Conservation (phyloP, 30 jellyfish, hydroid and myxozoan species). For the Sanderia malayensis region DNA sequence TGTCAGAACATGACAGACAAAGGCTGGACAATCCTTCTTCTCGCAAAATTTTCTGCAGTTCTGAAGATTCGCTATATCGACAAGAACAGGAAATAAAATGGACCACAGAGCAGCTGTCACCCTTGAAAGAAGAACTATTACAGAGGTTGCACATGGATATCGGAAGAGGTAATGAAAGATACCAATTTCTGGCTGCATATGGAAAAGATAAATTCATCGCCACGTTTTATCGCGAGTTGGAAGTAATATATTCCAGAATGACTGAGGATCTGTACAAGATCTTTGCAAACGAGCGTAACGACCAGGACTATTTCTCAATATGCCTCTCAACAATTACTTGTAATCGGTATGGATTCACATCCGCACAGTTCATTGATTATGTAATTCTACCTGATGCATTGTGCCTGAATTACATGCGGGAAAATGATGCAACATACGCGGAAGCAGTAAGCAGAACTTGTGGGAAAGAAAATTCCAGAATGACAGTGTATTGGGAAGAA, state of each 20-base stretch:
- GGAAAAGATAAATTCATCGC: background rate
- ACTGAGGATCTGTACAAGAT: background rate
- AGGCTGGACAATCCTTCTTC: too few relatives aligned
- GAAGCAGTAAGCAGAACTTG: conserved; percentile 1
- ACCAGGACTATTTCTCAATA: background rate
- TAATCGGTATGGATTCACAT: background rate
- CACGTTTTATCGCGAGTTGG: background rate
- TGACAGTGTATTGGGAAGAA: background rate
- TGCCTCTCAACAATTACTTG: background rate
- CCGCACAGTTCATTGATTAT: conserved; percentile 1
- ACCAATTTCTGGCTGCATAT: conserved; percentile 1
- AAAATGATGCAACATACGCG: background rate
- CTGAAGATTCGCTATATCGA: background rate
- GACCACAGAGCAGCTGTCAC: background rate
- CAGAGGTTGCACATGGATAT: background rate
- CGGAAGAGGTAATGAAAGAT: background rate
- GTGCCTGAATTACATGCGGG: background rate
- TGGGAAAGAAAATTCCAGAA: background rate
- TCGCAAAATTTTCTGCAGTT: too few relatives aligned
- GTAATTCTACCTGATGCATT: conserved; percentile 21
- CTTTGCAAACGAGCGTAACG: background rate
- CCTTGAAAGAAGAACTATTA: background rate
- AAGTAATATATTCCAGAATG: background rate
- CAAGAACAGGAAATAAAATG: background rate
- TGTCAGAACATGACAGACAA: background rate